Percentiles rank a stretch among this genome's conserved stretches.
phyloP scores from a whole-genome alignment of 92 coral and sea anemone genomes.

The Desmophyllum pertusum region DNA sequence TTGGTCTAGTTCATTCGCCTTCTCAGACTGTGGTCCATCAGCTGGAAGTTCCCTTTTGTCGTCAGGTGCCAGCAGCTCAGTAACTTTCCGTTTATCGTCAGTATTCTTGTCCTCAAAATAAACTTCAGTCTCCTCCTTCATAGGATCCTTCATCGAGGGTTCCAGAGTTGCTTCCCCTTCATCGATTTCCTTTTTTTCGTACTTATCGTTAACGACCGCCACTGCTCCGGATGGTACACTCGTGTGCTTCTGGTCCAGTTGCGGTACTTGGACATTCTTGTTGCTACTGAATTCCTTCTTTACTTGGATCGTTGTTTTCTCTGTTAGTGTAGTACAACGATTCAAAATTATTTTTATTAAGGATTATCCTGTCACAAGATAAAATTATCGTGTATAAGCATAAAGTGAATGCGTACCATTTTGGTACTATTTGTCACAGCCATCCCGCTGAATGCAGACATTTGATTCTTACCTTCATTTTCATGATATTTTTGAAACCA shows the following conservation, averaged over 20 bases:
- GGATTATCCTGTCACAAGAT: not conserved
- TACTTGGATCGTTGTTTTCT: not conserved
- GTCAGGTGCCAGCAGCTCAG: not conserved
- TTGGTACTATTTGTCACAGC: not conserved
- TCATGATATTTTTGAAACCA: constrained; percentile 26
- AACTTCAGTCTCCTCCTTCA: not conserved
- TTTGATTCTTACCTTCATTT: not conserved
- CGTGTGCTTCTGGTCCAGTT: not conserved
- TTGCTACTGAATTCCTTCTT: not conserved
- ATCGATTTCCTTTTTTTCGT: not conserved
- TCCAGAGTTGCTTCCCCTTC: not conserved
- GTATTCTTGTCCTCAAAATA: not conserved
- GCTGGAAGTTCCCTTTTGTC: not conserved
- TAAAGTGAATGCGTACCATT: not conserved
- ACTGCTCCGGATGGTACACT: not conserved
- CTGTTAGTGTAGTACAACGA: not conserved
- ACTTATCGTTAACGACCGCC: not conserved
- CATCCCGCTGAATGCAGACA: not conserved
- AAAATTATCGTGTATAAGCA: too few species aligned
- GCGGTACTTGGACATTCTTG: not conserved
- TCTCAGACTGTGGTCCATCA: not conserved
- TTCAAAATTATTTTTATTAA: not conserved
- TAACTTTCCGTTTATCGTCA: not conserved
- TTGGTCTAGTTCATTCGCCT: not conserved
- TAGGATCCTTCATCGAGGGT: not conserved